Evolutionary conservation across 2,888 invertebrate genomes (phyloP).

Genomic region (Danaus chrysippus): DNA sequence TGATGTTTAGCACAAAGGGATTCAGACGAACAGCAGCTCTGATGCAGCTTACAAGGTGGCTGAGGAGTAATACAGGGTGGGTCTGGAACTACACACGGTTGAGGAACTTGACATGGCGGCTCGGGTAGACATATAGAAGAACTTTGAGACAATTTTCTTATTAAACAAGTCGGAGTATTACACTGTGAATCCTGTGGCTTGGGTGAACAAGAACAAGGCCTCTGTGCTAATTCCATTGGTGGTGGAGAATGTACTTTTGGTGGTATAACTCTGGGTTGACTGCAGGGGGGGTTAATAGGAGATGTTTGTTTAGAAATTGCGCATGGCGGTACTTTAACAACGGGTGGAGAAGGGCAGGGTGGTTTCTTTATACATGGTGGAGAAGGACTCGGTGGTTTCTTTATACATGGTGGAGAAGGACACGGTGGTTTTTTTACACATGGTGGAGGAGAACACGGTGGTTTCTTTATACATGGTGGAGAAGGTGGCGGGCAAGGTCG

Average conservation of each 20-base stretch:
- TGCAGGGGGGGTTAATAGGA: slow-evolving; percentile 1
- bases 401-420: slow-evolving; percentile 14
- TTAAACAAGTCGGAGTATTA: slow-evolving; percentile 13
- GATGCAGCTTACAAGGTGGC: slow-evolving; percentile 12
- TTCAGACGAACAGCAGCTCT: no score
- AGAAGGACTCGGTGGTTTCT: slow-evolving; percentile 1
- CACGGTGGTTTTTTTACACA: slow-evolving; percentile 9
- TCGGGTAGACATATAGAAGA: neutral
- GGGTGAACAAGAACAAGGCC: slow-evolving; percentile 11
- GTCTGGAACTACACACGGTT: neutral
- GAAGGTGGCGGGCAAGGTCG: slow-evolving; percentile 20
- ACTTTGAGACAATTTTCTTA: slow-evolving; percentile 1
- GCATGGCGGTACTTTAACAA: slow-evolving; percentile 11
- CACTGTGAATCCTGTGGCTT: slow-evolving; percentile 6
- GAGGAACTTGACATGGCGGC: slow-evolving; percentile 9
- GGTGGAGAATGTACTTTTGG: slow-evolving; percentile 15
- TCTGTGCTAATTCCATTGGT: slow-evolving; percentile 7
- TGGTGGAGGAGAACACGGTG: slow-evolving; percentile 9
- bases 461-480: slow-evolving; percentile 15
- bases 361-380: slow-evolving; percentile 13
- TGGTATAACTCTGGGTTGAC: slow-evolving; percentile 4
- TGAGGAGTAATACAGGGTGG: slow-evolving; percentile 12
- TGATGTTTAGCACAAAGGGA: no score
- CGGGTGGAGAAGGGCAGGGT: slow-evolving; percentile 4
- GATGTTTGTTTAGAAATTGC: slow-evolving; percentile 2